phyloP scores from a whole-genome alignment of 1,140 invertebrate species.

The Bicyclus anynana region DNA sequence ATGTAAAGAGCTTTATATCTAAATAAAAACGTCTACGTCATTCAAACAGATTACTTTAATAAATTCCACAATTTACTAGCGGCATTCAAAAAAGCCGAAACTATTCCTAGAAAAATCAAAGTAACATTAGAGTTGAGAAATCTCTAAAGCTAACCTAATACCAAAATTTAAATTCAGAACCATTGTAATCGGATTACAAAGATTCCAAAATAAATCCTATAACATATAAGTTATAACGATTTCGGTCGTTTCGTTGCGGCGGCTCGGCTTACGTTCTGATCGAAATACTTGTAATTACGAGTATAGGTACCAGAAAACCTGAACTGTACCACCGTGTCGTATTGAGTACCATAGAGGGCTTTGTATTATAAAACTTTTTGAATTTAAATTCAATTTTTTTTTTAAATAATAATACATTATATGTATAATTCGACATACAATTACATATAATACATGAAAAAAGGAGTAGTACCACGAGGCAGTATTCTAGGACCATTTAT shows the following conservation, averaged over 20 bases:
- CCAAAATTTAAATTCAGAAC: constrained; percentile 9
- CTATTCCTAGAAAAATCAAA: not conserved
- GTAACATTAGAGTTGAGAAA: not conserved
- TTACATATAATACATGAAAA: too few relatives aligned
- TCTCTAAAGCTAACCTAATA: not conserved
- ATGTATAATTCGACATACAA: too few relatives aligned
- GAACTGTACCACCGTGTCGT: too few relatives aligned
- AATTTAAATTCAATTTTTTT: too few relatives aligned
- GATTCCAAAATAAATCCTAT: constrained; percentile 33
- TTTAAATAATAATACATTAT: too few relatives aligned
- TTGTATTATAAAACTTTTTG: too few relatives aligned
- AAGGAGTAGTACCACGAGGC: too few relatives aligned
- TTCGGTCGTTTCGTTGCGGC: constrained; percentile 28
- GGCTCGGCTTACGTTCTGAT: constrained; percentile 34
- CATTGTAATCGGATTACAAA: constrained; percentile 38
- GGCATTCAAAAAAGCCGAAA: not conserved
- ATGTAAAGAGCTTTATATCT: too few relatives aligned
- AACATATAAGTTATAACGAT: constrained; percentile 26
- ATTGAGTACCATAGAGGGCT: too few relatives aligned
- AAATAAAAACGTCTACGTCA: not conserved
- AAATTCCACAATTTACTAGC: not conserved
- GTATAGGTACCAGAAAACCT: constrained; percentile 33
- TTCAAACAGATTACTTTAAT: not conserved
- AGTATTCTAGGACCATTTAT: too few relatives aligned
- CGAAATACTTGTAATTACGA: constrained; percentile 48